Conservation (phyloP, 2,113 vertebrate genomes). For the Neodon shergylaensis region DNA sequence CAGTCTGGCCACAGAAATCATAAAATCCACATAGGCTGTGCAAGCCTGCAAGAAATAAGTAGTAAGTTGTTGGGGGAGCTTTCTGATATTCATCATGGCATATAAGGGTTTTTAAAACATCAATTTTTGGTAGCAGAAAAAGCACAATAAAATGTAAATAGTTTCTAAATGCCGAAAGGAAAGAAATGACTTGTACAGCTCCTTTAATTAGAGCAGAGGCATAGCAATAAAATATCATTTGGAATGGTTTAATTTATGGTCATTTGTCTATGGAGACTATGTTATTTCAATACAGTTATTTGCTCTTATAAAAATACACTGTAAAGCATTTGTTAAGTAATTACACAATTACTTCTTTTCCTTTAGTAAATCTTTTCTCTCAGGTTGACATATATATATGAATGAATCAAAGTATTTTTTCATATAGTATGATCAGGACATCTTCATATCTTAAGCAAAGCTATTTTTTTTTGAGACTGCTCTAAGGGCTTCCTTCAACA, state of each 20-base stretch:
- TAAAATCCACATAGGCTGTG: slow-evolving; percentile 92
- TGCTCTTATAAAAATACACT: slow-evolving; percentile 43
- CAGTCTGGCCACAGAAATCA: slow-evolving; percentile 92
- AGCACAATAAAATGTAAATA: slow-evolving; percentile 40
- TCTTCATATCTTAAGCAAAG: background rate
- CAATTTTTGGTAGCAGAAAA: slow-evolving; percentile 53
- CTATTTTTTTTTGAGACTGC: background rate
- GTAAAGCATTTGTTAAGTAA: slow-evolving; percentile 35
- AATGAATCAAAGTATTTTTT: background rate
- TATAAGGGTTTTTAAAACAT: slow-evolving; percentile 1
- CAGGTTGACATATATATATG: background rate
- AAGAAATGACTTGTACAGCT: slow-evolving; percentile 30
- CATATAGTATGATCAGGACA: background rate
- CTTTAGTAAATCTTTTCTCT: background rate
- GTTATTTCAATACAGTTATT: background rate
- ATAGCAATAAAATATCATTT: background rate
- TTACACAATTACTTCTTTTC: slow-evolving; percentile 9
- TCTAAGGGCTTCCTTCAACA: background rate
- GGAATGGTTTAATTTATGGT: background rate
- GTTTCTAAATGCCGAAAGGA: slow-evolving; percentile 15
- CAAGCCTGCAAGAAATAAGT: slow-evolving; percentile 88
- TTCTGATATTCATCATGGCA: slow-evolving; percentile 6
- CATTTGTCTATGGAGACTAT: background rate
- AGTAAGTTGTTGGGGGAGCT: slow-evolving; percentile 2
- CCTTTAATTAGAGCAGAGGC: slow-evolving; percentile 15